Evolutionary conservation across 2,113 vertebrate genomes (phyloP).

Genomic region (Callionymus lyra): DNA sequence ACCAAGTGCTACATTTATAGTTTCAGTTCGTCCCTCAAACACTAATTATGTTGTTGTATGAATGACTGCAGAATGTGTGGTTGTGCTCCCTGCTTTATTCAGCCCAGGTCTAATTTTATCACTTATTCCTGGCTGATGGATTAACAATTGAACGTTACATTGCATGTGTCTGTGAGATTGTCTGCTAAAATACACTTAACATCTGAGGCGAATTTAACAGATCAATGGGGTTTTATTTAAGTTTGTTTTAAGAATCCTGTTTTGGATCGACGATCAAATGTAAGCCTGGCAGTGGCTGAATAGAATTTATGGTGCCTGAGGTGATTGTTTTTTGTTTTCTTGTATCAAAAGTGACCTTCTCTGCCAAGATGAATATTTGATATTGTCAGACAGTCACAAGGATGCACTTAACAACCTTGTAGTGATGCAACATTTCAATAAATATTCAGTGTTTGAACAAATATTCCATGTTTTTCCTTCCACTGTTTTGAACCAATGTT

Average conservation of each 20-base stretch:
- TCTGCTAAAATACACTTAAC: conserved; percentile 2
- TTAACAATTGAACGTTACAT: neutral
- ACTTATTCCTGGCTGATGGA: neutral
- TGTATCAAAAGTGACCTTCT: conserved; percentile 38
- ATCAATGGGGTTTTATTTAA: no score
- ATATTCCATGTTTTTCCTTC: no score
- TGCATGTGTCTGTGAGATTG: conserved; percentile 12
- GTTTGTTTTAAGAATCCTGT: neutral
- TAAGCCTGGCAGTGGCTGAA: no score
- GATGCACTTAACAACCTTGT: conserved; percentile 22
- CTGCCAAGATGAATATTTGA: conserved; percentile 33
- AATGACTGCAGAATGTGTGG: no score
- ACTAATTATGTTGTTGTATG: no score
- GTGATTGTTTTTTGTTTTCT: conserved; percentile 2
- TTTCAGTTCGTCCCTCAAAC: no score
- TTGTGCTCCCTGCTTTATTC: no score
- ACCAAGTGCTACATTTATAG: no score
- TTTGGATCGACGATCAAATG: neutral
- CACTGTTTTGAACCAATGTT: no score
- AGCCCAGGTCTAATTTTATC: no score
- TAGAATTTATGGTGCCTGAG: conserved; percentile 2
- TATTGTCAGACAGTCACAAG: no score
- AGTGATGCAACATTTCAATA: conserved; percentile 49
- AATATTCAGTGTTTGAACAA: conserved; percentile 25
- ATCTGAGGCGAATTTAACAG: neutral